A percentile compares a stretch with the other conserved stretches of the same genome.
Conservation (phyloP, 2,113 vertebrate species). For the Rhinoderma darwinii region DNA sequence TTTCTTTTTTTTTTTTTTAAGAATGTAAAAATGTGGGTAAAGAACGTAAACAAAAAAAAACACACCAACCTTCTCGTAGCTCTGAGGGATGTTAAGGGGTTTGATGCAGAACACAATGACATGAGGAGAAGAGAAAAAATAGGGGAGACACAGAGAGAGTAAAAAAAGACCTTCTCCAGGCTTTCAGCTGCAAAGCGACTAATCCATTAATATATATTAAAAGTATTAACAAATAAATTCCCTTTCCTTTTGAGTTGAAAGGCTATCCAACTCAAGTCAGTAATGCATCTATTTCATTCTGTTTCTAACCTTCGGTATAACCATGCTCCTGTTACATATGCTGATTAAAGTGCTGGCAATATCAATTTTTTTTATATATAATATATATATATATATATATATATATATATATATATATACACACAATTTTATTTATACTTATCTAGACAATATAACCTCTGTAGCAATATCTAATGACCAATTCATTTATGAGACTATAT, state of each 20-base stretch:
- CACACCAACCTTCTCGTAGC: constrained; percentile 99
- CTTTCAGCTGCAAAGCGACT: constrained; percentile 93
- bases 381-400: neutral
- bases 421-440: neutral
- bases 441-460: neutral
- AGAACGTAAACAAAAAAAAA: constrained; percentile 99
- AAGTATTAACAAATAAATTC: constrained; percentile 68
- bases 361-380: neutral
- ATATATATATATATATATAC: neutral
- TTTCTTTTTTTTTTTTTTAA: constrained; percentile 72
- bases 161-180: constrained; percentile 99
- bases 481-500: neutral
- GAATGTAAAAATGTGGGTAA: constrained; percentile 97
- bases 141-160: constrained; percentile 99
- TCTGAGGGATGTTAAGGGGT: constrained; percentile 99
- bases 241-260: constrained; percentile 38
- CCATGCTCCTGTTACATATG: neutral
- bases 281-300: neutral
- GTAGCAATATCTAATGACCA: neutral
- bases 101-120: constrained; percentile 99
- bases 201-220: constrained; percentile 72
- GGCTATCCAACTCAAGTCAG: constrained; percentile 21
- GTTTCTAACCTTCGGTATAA: neutral
- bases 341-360: neutral
- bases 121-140: constrained; percentile 99